A percentile compares a stretch with the other conserved stretches of the same genome.
Evolutionary conservation across 2,888 invertebrate genomes (phyloP).

Genomic region (Cantharis rustica): DNA sequence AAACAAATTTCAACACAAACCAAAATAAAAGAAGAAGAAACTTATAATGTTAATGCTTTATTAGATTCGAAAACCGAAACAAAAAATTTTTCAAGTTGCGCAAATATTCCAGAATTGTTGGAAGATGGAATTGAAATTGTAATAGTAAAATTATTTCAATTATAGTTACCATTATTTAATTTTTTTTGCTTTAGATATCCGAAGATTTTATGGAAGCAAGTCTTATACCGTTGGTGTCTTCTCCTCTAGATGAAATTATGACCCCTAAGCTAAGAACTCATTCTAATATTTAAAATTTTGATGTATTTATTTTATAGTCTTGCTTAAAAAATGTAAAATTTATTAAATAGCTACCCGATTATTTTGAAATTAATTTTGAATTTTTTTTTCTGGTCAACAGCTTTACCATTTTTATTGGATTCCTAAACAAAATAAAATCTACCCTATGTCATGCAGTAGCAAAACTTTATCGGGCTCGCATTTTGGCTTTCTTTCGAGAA

Average conservation of each 20-base stretch:
- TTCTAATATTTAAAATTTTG: background rate
- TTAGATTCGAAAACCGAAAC: background rate
- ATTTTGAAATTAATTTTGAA: no score
- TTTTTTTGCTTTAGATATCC: background rate
- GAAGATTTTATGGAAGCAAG: background rate
- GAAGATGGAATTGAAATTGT: background rate
- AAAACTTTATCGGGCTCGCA: no score
- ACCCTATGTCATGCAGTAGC: no score
- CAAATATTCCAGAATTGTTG: background rate
- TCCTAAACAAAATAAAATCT: no score
- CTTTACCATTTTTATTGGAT: no score
- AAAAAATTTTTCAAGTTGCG: background rate
- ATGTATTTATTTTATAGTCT: background rate
- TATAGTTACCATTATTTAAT: background rate
- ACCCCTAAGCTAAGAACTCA: background rate
- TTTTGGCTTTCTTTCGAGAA: no score
- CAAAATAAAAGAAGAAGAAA: background rate
- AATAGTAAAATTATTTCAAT: background rate
- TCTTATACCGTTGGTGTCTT: background rate
- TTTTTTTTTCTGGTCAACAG: no score
- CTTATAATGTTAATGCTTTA: background rate
- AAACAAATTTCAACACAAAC: background rate
- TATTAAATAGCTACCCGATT: no score
- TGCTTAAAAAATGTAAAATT: background rate
- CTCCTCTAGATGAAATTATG: background rate